phyloP scores from a whole-genome alignment of 2,113 vertebrate genomes.

The Craseonycteris thonglongyai region DNA sequence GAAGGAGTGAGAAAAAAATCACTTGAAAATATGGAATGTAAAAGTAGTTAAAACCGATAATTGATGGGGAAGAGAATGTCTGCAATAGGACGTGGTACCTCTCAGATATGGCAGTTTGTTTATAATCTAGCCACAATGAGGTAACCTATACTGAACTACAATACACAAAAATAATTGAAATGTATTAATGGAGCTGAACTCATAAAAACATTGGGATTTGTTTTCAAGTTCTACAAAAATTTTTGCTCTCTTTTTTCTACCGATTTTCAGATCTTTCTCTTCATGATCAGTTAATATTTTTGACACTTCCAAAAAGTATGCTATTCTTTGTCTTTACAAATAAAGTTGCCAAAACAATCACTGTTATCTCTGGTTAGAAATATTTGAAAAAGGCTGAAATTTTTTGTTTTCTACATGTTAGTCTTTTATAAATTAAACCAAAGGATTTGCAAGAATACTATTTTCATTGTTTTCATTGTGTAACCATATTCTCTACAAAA shows the following conservation, averaged over 20 bases:
- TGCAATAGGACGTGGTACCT: background rate
- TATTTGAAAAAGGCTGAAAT: background rate
- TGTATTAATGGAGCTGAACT: background rate
- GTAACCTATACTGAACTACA: background rate
- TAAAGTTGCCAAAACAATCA: background rate
- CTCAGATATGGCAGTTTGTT: background rate
- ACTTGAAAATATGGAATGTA: background rate
- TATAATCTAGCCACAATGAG: background rate
- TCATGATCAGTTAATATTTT: background rate
- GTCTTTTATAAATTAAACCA: conserved; percentile 14
- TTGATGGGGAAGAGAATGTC: background rate
- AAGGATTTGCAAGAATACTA: background rate
- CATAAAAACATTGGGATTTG: background rate
- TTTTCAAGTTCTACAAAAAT: background rate
- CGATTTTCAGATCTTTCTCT: background rate
- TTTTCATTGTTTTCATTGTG: background rate
- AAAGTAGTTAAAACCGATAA: background rate
- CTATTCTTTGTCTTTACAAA: background rate
- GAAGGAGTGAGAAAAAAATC: background rate
- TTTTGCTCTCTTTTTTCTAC: background rate
- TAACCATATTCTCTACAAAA: background rate
- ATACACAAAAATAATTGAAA: background rate
- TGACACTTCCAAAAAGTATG: background rate
- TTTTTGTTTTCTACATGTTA: background rate
- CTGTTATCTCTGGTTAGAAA: background rate